Evolutionary conservation across 2,888 invertebrate genomes (phyloP), one percentile per base, ranked within the genome.

Genomic region (Augiades crinisus): DNA sequence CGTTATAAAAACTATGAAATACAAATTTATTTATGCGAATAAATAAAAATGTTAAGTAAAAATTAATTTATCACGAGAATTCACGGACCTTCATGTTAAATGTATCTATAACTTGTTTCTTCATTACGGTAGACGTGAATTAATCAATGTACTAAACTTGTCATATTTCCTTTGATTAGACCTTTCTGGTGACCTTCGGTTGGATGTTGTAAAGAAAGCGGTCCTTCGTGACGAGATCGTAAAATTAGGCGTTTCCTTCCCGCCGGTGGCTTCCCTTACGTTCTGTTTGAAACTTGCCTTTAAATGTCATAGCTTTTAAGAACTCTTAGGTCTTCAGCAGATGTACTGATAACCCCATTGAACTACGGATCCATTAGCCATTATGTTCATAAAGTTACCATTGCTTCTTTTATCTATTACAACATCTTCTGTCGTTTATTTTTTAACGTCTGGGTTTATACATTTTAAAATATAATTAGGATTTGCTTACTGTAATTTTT

Each of bases 191-290:
- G 47, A 38, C 30, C 47, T 30, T 30, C 27, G 22, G 3, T 14
- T 5, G 10, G 12, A n/a, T n/a, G 36, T 10, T 17, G 14, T 19
- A 19, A 38, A 47, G 31, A 47, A 38, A 38, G 37, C 22, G 37
- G 13, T 47, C 31, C 44, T 30, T 37, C 47, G 46, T 37, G 46
- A 37, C 47, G 30, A 38, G 51, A 31, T 55, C 60, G 58, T 69
- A 65, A 67, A 67, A 68, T 67, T 67, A 62, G 68, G 62, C 59
- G 65, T 63, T 65, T 69, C 67, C 67, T 63, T 46, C 55, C 54
- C 64, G 47, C 31, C 47, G 31, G n/a, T 17, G 3, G n/a, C 40
- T 41, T 40, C 49, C 33, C 22, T 41, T 34, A 10, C 16, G 24
- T 22, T 33, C 33, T 40, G 16, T 30, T 17, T 14, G 8, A n/a